These are phyloP conservation scores for Muntiacus reevesi DNA, from an alignment of 2,113 vertebrate species.

Conservation along the genomic window DNA sequence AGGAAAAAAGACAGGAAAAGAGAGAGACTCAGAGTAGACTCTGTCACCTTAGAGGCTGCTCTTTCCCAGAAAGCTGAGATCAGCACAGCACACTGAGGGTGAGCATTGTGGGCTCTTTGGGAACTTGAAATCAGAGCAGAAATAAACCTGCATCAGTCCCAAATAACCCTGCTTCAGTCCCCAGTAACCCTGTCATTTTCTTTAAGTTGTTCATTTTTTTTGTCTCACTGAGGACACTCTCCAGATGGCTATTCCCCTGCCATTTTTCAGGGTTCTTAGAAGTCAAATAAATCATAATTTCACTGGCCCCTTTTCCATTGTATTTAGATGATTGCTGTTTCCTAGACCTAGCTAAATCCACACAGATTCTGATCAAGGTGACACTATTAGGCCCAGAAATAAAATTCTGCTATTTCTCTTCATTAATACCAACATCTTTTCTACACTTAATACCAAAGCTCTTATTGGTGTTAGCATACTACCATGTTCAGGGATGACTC, in stretches of 20 bases:
- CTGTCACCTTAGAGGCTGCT: background rate
- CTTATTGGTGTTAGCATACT: background rate
- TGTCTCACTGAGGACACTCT: background rate
- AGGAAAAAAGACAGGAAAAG: background rate
- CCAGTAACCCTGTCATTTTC: background rate
- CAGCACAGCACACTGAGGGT: background rate
- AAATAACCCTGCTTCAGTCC: rapidly evolving
- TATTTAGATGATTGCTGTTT: background rate
- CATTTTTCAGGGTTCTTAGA: background rate
- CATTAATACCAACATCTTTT: background rate
- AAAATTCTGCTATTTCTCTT: background rate
- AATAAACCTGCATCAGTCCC: background rate
- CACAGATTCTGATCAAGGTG: background rate
- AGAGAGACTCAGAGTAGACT: background rate
- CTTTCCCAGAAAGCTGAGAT: background rate
- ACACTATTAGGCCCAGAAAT: background rate
- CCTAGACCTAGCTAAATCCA: background rate
- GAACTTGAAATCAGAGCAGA: background rate
- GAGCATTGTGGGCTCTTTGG: background rate
- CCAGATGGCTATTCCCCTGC: background rate
- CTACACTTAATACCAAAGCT: background rate
- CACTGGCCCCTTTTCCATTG: background rate
- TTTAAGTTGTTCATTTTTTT: background rate
- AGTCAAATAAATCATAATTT: background rate
- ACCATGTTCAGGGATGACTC: rapidly evolving